phyloP scores from a whole-genome alignment of 2,113 vertebrate genomes.

The Psephotus haematonotus region DNA sequence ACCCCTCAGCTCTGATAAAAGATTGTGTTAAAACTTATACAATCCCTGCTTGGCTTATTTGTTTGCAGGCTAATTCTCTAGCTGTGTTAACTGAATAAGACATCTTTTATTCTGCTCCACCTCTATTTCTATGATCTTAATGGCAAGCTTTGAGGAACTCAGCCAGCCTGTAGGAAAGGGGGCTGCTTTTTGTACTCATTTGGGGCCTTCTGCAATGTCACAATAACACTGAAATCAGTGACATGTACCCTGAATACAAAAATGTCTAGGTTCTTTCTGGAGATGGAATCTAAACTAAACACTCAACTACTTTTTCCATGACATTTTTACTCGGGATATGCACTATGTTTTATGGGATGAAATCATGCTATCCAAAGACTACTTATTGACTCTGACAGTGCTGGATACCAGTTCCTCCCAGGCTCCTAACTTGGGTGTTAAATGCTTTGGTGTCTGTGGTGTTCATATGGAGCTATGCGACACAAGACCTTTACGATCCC shows the following conservation, averaged over 20 bases:
- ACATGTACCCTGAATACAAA: not conserved
- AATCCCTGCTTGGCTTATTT: conserved; percentile 29
- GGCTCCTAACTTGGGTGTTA: not conserved
- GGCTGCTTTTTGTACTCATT: not conserved
- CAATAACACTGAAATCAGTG: not conserved
- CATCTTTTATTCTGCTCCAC: not conserved
- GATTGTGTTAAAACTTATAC: conserved; percentile 5
- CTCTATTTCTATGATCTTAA: not conserved
- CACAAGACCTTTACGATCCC: not conserved
- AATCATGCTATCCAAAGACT: not conserved
- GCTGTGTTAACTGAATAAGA: not conserved
- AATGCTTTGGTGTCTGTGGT: not conserved
- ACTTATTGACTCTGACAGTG: not conserved
- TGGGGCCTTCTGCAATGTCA: not conserved
- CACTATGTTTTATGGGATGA: not conserved
- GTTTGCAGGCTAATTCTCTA: conserved; percentile 33
- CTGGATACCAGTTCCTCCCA: not conserved
- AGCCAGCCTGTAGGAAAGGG: not conserved
- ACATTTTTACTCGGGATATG: not conserved
- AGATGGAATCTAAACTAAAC: not conserved
- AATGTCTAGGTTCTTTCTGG: not conserved
- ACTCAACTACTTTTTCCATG: not conserved
- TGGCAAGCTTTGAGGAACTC: not conserved
- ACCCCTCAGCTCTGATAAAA: conserved; percentile 30
- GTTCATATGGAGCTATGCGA: not conserved